Conservation (phyloP, 2,888 invertebrate species). For the Cabera pusaria region DNA sequence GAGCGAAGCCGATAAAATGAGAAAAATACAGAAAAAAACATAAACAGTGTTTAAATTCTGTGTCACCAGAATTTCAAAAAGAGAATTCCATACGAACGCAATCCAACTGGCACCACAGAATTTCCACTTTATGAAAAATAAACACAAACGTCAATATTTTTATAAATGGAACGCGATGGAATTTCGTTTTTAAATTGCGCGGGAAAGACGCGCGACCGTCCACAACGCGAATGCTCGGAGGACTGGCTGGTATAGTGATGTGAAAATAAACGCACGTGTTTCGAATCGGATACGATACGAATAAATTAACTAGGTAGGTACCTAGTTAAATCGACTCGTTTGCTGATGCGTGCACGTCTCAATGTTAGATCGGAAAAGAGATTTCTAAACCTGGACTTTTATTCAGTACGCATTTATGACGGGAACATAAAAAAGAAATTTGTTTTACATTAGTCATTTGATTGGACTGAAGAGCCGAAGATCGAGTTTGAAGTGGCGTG, state of each 20-base stretch:
- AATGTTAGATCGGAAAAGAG: conserved; percentile 10
- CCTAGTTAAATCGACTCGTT: conserved; percentile 18
- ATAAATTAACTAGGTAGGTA: too few species aligned
- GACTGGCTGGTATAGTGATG: conserved; percentile 66
- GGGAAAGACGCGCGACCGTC: conserved; percentile 49
- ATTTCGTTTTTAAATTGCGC: conserved; percentile 24
- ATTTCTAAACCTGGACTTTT: conserved; percentile 21
- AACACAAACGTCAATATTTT: conserved; percentile 8
- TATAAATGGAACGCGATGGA: conserved; percentile 9
- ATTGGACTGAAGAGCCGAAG: too few species aligned
- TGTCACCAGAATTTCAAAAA: conserved; percentile 53
- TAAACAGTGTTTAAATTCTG: conserved; percentile 24
- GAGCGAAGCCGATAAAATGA: conserved; percentile 23
- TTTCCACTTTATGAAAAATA: conserved; percentile 14
- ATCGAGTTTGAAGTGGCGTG: too few species aligned
- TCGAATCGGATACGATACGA: conserved; percentile 20
- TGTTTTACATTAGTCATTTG: too few species aligned
- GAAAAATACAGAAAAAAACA: conserved; percentile 14
- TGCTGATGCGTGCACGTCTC: conserved; percentile 16
- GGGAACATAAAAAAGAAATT: too few species aligned
- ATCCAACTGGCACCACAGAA: conserved; percentile 19
- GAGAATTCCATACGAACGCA: conserved; percentile 35
- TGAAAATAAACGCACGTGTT: conserved; percentile 35
- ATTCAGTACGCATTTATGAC: conserved; percentile 18
- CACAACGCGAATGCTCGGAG: conserved; percentile 47